These are phyloP conservation scores for Grammomys dolichurus DNA, from an alignment of 2,113 vertebrate genomes.

Conservation along the genomic window DNA sequence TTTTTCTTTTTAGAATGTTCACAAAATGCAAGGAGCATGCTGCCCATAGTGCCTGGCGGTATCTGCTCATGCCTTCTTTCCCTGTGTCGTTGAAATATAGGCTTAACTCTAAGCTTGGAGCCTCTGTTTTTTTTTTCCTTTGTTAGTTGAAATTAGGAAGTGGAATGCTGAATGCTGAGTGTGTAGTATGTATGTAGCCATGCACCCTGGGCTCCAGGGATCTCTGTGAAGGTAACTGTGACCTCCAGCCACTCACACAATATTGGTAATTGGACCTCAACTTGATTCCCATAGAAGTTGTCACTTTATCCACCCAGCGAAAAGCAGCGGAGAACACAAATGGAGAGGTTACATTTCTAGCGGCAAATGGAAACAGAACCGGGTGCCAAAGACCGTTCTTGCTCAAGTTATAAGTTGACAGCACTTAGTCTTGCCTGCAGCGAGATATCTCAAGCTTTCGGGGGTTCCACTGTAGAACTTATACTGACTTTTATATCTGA, in stretches of 20 bases:
- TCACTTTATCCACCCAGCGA: slow-evolving; percentile 63
- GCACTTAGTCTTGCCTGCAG: slow-evolving; percentile 19
- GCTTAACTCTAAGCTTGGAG: not conserved
- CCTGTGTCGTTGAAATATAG: not conserved
- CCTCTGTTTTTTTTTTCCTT: not conserved
- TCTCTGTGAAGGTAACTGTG: slow-evolving; percentile 55
- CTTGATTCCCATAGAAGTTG: slow-evolving; percentile 56
- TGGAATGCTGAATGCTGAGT: slow-evolving; percentile 47
- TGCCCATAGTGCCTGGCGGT: not conserved
- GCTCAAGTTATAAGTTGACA: not conserved
- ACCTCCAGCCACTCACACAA: slow-evolving; percentile 10
- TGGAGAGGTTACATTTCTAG: slow-evolving; percentile 53
- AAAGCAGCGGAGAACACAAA: not conserved
- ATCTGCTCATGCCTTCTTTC: not conserved
- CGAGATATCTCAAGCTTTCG: not conserved
- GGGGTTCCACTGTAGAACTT: not conserved
- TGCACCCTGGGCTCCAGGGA: not conserved
- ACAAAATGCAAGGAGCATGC: not conserved
- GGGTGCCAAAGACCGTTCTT: not conserved
- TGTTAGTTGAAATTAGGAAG: not conserved
- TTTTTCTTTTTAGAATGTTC: not conserved
- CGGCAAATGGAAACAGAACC: slow-evolving; percentile 44
- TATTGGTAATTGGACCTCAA: slow-evolving; percentile 56
- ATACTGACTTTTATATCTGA: not conserved
- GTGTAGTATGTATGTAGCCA: slow-evolving; percentile 58